These are phyloP conservation scores for Tragelaphus buxtoni DNA, from an alignment of 2,113 vertebrate genomes.

Conservation along the genomic window DNA sequence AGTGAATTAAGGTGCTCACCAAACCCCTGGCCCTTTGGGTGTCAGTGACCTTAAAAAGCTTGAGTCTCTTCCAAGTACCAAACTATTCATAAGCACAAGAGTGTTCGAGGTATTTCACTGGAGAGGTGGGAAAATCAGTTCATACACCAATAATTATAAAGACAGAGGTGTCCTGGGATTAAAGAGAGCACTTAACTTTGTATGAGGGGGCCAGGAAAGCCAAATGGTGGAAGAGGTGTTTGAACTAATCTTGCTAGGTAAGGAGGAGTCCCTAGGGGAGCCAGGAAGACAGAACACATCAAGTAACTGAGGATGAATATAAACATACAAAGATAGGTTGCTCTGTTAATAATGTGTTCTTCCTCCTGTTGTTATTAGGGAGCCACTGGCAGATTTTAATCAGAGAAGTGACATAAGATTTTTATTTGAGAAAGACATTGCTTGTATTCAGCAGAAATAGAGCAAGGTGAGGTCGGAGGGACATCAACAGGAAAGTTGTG, in stretches of 20 bases:
- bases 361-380: not conserved
- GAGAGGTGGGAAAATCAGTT: not conserved
- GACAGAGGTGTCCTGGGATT: not conserved
- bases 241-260: not conserved
- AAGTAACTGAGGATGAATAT: not conserved
- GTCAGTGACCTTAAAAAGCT: not conserved
- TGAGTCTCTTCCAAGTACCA: not conserved
- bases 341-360: not conserved
- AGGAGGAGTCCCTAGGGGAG: not conserved
- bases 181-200: not conserved
- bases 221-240: not conserved
- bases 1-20: not conserved
- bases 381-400: not conserved
- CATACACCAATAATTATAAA: not conserved
- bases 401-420: not conserved
- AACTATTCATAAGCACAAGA: not conserved
- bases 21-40: not conserved
- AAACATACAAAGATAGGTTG: not conserved
- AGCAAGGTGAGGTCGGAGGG: not conserved
- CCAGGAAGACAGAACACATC: not conserved
- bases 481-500: not conserved
- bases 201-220: not conserved
- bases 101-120: not conserved
- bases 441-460: not conserved
- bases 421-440: not conserved